Evolutionary conservation across 1,140 invertebrate genomes (phyloP).

Genomic region (Macrostomum lignano): DNA sequence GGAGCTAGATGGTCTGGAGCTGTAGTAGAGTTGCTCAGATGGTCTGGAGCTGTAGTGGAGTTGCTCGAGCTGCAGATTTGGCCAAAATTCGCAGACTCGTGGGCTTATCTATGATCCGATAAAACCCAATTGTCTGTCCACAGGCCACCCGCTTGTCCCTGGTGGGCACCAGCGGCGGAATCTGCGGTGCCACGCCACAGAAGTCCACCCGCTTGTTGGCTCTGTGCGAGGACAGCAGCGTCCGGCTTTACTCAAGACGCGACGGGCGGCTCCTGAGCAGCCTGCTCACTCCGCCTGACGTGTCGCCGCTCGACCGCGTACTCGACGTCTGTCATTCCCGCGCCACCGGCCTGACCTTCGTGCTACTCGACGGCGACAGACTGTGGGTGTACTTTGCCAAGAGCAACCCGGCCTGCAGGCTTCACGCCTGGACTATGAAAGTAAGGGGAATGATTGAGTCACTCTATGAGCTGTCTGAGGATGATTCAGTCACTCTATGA

Average conservation of each 20-base stretch:
- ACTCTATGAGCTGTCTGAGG: too few relatives aligned
- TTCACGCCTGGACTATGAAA: too few relatives aligned
- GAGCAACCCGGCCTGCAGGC: too few relatives aligned
- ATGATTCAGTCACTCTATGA: too few relatives aligned
- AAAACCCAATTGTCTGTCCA: conserved; percentile 21
- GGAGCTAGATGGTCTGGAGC: too few relatives aligned
- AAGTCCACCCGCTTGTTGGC: conserved; percentile 16
- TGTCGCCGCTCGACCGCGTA: conserved; percentile 16
- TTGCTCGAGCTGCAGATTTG: too few relatives aligned
- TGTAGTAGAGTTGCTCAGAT: too few relatives aligned
- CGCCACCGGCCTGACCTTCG: conserved; percentile 17
- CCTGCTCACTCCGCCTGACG: conserved; percentile 19
- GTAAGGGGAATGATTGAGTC: too few relatives aligned
- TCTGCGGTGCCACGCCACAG: too few relatives aligned
- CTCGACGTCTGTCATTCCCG: conserved; percentile 18
- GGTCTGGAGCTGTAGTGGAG: too few relatives aligned
- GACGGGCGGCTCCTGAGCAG: conserved; percentile 17
- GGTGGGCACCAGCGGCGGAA: conserved; percentile 11
- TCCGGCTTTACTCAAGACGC: conserved; percentile 15
- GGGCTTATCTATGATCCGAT: too few relatives aligned
- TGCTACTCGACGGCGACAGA: conserved; percentile 15
- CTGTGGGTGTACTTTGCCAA: conserved; percentile 27
- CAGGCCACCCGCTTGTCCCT: conserved; percentile 12
- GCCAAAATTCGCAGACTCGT: too few relatives aligned
- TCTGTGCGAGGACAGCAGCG: conserved; percentile 18